phyloP scores from a whole-genome alignment of 2,113 vertebrate species.

The Cyrtonyx montezumae region DNA sequence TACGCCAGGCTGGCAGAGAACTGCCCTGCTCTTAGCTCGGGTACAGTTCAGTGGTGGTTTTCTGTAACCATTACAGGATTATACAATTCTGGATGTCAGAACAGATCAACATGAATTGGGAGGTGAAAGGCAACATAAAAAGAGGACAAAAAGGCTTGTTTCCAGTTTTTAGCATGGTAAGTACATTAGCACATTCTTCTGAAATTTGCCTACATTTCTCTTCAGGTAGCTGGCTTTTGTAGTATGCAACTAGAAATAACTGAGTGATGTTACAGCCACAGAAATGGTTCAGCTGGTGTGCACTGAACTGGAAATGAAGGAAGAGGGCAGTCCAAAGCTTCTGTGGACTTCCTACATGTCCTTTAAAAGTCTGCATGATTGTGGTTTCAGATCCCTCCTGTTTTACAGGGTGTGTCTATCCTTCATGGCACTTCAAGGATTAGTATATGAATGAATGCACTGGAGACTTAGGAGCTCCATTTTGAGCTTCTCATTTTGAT shows the following conservation, averaged over 20 bases:
- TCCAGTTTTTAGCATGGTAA: slow-evolving; percentile 7
- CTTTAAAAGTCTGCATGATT: background rate
- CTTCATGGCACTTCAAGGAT: background rate
- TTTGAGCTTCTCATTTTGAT: background rate
- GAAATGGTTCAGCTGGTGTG: background rate
- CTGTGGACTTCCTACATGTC: background rate
- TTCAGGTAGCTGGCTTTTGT: background rate
- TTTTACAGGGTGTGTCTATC: background rate
- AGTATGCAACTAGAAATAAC: background rate
- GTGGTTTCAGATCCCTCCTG: background rate
- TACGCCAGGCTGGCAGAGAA: background rate
- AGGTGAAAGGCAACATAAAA: slow-evolving; percentile 3
- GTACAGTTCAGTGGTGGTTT: background rate
- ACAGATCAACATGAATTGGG: slow-evolving; percentile 21
- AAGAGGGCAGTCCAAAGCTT: background rate
- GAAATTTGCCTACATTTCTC: background rate
- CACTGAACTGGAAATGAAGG: background rate
- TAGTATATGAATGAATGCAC: background rate
- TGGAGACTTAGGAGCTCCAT: background rate
- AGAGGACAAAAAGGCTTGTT: background rate
- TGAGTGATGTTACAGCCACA: background rate
- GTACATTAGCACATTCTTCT: background rate
- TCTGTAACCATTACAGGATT: background rate
- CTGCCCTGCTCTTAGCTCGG: background rate
- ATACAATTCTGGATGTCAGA: slow-evolving; percentile 42